Conservation (phyloP, 2,113 vertebrate species). For the Mesocricetus auratus region DNA sequence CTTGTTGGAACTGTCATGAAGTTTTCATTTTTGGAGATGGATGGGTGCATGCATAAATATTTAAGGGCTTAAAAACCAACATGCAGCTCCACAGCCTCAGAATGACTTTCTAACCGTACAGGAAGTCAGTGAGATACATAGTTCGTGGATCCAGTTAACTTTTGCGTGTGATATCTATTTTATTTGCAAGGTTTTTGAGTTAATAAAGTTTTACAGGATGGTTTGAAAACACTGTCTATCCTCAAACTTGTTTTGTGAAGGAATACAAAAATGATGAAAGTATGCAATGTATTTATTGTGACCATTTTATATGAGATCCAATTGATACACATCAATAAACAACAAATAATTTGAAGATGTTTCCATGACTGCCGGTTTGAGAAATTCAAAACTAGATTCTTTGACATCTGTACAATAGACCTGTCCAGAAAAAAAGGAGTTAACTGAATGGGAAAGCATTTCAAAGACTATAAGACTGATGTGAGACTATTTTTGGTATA, state of each 20-base stretch:
- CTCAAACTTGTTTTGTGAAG: not conserved
- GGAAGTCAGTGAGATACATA: not conserved
- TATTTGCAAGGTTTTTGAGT: not conserved
- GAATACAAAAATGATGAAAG: not conserved
- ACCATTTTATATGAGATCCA: not conserved
- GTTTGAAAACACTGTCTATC: not conserved
- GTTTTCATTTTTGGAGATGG: not conserved
- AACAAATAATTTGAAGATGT: not conserved
- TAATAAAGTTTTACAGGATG: not conserved
- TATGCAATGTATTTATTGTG: not conserved
- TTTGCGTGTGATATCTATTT: not conserved
- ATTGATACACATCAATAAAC: not conserved
- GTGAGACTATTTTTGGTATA: not conserved
- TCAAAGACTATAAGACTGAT: not conserved
- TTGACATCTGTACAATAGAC: not conserved
- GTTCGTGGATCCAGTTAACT: too few relatives aligned
- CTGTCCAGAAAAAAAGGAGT: slow-evolving; percentile 9
- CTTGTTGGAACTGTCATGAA: not conserved
- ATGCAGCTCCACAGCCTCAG: not conserved
- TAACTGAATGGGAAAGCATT: not conserved
- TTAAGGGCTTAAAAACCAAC: not conserved
- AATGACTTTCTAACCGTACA: not conserved
- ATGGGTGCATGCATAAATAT: too few relatives aligned
- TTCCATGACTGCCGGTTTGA: not conserved
- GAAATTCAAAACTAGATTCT: not conserved